These are phyloP conservation scores for Macropus fuliginosus DNA, from an alignment of 2,797 vertebrate species.

Conservation along the genomic window DNA sequence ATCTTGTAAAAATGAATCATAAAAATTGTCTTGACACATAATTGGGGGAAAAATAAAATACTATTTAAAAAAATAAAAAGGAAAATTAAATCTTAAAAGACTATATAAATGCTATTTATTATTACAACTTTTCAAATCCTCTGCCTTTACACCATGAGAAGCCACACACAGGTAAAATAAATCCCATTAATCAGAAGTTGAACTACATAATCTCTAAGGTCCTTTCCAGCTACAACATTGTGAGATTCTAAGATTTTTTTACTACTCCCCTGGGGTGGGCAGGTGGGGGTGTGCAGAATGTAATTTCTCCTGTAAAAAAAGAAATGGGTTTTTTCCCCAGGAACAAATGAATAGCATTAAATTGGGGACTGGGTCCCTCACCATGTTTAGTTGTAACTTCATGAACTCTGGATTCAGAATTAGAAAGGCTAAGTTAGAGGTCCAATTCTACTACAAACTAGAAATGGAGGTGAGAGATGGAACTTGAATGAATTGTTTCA, in stretches of 20 bases:
- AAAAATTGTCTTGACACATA: neutral
- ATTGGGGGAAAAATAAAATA: neutral
- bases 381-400: neutral
- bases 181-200: neutral
- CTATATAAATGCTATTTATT: neutral
- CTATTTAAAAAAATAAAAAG: neutral
- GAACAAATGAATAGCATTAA: neutral
- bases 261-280: neutral
- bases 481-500: neutral
- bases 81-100: neutral
- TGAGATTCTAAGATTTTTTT: conserved; percentile 20
- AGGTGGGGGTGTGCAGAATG: neutral
- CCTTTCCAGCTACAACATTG: neutral
- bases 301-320: neutral
- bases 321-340: neutral
- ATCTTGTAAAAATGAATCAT: neutral
- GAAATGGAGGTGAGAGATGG: neutral
- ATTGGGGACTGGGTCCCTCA: neutral
- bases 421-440: neutral
- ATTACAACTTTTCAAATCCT: neutral
- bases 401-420: neutral
- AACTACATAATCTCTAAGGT: neutral
- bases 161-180: conserved; percentile 39
- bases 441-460: neutral
- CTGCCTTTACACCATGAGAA: conserved; percentile 18